Evolutionary conservation across 2,888 invertebrate genomes (phyloP), one percentile per base, ranked within the genome.

Genomic region (Volucella bombylans): DNA sequence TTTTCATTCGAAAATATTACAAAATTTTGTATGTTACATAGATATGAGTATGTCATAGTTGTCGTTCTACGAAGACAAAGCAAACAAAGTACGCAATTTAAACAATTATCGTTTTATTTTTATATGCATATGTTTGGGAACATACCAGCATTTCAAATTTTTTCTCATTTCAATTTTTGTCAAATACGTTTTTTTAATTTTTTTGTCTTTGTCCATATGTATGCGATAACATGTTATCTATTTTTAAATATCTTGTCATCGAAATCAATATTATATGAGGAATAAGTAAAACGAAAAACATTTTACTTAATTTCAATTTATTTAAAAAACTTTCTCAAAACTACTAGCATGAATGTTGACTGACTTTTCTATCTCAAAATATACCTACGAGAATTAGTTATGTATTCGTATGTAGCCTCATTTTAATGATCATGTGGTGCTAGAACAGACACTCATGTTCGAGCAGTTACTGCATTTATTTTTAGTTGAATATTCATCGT

Each of bases 391-490:
- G 31, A 31, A 6, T 6, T 31, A 31, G 31, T 31, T 31, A 31
- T 31, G 31, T 31, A 31, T 31, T 31, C 31, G 43, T 76, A 77
- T 81, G 62, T 77, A 85, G 85, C 77, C 77, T 76, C 80, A 67
- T 76, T 81, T 85, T 85, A 85, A 85, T 85, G 85, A 85, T 81
- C 76, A 85, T 76, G 68, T 79, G 69, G 31, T 78, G 50, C 45
- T 69, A 8, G 9, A 61, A 12, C 23, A 18, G 23, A 55, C 47
- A 11, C 39, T 45, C 12, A 39, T 15, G 43, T 59, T 57, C 52
- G 11, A 45, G 43, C 61, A 83, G 64, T 69, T 79, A 38, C 10
- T 65, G 47, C 61, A 59, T 49, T 80, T 85, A 85, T 85, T 85
- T 85, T 85, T 85, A 85, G 85, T 72, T 77, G 31, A 12, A 71